Evolutionary conservation across 2,888 invertebrate species (phyloP), one percentile per base, ranked within the genome.

Genomic region (Hoplodrina blanda): DNA sequence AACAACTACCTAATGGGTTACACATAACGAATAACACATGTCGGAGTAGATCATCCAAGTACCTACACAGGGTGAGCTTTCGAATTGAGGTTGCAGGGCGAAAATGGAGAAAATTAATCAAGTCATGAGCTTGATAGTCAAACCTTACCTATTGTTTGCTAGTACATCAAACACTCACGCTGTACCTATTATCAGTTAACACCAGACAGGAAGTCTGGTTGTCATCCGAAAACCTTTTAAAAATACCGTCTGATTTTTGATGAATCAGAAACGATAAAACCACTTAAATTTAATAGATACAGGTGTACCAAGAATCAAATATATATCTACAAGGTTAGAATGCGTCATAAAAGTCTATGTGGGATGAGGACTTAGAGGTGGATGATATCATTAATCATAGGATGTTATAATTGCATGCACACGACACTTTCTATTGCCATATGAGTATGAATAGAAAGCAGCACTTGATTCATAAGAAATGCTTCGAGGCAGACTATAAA

Each of bases 381-480:
- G 59, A 66, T 80, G 75, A 80, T 69, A 54, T 82, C 25, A 25
- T 25, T 25, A 25, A 25, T 25, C 83, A 79, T 62, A 80, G 44
- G 59, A 69, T 62, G 41, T 61, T 82, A 69, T 79, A 73, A 82
- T 79, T 69, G 56, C 63, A 64, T 67, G 25, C 57, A 63, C 13
- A 62, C 54, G 25, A 63, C 64, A 79, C 63, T 82, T 80, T 82
- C 69, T 68, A 73, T 59, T 54, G 46, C 78, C 64, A 10, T 62
- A 57, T 19, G 50, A 50, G 46, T 61, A 57, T 66, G 66, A 64
- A 64, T 78, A 77, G 70, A 76, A 81, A 81, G 63, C 59, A 61
- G 53, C 53, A 62, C 44, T 76, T 41, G 63, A 60, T 50, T 50
- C 30, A 57, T 53, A 30, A 53, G 54, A 64, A 64, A 69, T 53